A percentile compares a stretch with the other conserved stretches of the same genome.
Conservation (phyloP, 1,140 invertebrate genomes). For the Akabosia matsudoensis region DNA sequence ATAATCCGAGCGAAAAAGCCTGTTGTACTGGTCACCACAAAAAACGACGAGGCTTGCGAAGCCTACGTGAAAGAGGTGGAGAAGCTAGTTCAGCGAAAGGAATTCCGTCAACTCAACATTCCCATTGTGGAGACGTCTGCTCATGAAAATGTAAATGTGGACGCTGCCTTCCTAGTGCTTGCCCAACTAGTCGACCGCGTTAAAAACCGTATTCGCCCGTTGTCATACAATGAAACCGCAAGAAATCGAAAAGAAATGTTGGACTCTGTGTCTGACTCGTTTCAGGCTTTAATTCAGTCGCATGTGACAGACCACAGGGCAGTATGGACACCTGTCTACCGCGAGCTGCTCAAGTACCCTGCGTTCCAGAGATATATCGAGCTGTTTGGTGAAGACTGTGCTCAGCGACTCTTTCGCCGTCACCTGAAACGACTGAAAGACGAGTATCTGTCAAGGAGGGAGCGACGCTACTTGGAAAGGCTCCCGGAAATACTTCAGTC, state of each 20-base stretch:
- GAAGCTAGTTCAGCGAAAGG: slow-evolving; percentile 80
- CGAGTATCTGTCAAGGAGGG: slow-evolving; percentile 74
- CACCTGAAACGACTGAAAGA: slow-evolving; percentile 83
- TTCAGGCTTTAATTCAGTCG: slow-evolving; percentile 75
- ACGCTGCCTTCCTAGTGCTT: slow-evolving; percentile 84
- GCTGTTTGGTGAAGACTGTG: slow-evolving; percentile 81
- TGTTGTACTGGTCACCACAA: slow-evolving; percentile 89
- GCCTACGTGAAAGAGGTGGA: slow-evolving; percentile 84
- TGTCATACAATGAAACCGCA: slow-evolving; percentile 82
- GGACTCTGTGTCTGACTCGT: slow-evolving; percentile 82
- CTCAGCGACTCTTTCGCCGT: slow-evolving; percentile 72
- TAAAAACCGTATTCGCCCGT: slow-evolving; percentile 66
- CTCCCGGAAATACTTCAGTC: slow-evolving; percentile 76
- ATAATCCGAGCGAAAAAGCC: slow-evolving; percentile 91
- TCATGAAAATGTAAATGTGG: slow-evolving; percentile 95
- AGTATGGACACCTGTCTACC: slow-evolving; percentile 59
- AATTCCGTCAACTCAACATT: slow-evolving; percentile 72
- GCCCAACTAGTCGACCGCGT: slow-evolving; percentile 86
- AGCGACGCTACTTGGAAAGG: slow-evolving; percentile 75
- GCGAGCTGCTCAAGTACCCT: slow-evolving; percentile 46
- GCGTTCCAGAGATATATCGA: slow-evolving; percentile 66
- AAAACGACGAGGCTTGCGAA: slow-evolving; percentile 91
- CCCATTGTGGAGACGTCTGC: slow-evolving; percentile 90
- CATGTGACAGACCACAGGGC: slow-evolving; percentile 76
- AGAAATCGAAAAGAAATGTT: slow-evolving; percentile 80